Base-by-base conservation (phyloP, 2,888 invertebrate genomes). In the Caradrina kadenii region DNA sequence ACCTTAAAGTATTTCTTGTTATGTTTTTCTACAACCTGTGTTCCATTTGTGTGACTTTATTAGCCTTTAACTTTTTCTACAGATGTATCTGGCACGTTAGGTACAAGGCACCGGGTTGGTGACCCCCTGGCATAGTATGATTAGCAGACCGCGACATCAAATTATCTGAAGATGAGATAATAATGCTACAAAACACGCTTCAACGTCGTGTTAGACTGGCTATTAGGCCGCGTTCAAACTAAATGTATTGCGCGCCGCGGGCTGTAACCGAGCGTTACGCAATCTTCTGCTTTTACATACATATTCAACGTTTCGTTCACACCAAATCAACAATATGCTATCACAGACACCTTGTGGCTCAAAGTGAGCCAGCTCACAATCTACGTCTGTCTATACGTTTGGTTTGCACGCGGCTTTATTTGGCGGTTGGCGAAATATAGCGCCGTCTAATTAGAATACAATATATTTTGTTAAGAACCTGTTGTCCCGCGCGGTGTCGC, bases 131-230 rank as follows among this genome's bases (percentile, higher is more conserved):
- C 35, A 45, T 63, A 48, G 69, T 35, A 45, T n/a, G 42, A 60
- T 77, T 55, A 73, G 31, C 50, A 62, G 55, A 79, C 35, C 17
- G 35, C 22, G 63, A 48, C 63, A 65, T 31, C 7, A 54, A 39
- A 39, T 58, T 66, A 65, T 58, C 35, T 52, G 6, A 22, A 58
- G 77, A 76, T 76, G 72, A 72, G 58, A 72, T 69, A 69, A 69
- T 55, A 55, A 22, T 61, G 17, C 48, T 13, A 45, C 55, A 17
- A 22, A 8, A 58, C 72, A 72, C 70, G 72, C 53, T 49, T 53
- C 26, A 11, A 17, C 11, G 17, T 53, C 72, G 42, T 72, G 77
- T 35, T 53, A 22, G 11, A 15, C 19, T 21, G 73, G 11, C 45
- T 53, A 39, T 39, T 53, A 48, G 17, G 45, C 3, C 45, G 45